Conservation (phyloP, 2,888 invertebrate genomes). For the Sericinus montela region DNA sequence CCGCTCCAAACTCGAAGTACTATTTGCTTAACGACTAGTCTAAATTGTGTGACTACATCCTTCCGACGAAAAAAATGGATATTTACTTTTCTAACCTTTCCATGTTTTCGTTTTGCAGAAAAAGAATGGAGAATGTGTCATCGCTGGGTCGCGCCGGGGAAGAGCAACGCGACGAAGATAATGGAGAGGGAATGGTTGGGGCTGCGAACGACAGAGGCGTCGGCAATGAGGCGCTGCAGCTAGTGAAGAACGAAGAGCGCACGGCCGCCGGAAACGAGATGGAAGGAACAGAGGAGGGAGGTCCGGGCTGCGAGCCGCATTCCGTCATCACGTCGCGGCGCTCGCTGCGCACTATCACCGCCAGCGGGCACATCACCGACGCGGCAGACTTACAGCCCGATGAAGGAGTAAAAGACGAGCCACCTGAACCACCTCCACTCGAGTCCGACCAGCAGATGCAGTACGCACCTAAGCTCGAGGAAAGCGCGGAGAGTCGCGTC, state of each 20-base stretch:
- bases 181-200: constrained; percentile 40
- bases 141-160: constrained; percentile 36
- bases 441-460: constrained; percentile 40
- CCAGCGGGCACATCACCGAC: constrained; percentile 79
- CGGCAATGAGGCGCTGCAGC: constrained; percentile 56
- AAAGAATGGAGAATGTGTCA: constrained; percentile 47
- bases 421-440: constrained; percentile 45
- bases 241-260: constrained; percentile 60
- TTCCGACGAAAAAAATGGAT: constrained; percentile 22
- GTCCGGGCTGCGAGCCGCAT: constrained; percentile 48
- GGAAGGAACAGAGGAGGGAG: constrained; percentile 23
- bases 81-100: not conserved
- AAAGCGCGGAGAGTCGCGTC: constrained; percentile 35
- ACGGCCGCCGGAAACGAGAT: constrained; percentile 11
- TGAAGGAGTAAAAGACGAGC: constrained; percentile 64
- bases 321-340: constrained; percentile 79
- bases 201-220: not conserved
- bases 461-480: constrained; percentile 38
- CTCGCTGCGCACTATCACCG: constrained; percentile 79
- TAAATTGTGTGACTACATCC: constrained; percentile 25
- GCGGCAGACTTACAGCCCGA: constrained; percentile 40
- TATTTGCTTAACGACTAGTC: constrained; percentile 30
- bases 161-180: constrained; percentile 38
- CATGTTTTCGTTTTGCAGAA: constrained; percentile 16
- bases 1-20: constrained; percentile 44